These are phyloP conservation scores for Aphelenchoides fujianensis DNA, from an alignment of 1,140 invertebrate genomes.

Conservation along the genomic window DNA sequence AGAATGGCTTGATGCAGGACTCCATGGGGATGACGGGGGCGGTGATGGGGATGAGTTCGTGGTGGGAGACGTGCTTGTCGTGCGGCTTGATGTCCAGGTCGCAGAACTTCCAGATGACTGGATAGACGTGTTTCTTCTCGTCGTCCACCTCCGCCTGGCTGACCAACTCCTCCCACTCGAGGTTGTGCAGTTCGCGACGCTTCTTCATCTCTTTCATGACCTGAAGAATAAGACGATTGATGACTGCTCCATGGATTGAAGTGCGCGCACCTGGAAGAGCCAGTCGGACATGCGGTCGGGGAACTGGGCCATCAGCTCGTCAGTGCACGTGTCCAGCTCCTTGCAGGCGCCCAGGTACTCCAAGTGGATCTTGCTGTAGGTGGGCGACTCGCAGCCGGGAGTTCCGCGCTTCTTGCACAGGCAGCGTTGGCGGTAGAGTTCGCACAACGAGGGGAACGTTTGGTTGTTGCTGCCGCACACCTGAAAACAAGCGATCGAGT, in stretches of 20 bases:
- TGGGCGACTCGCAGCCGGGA: slow-evolving; percentile 43
- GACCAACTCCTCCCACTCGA: slow-evolving; percentile 74
- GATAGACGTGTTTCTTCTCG: slow-evolving; percentile 70
- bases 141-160: slow-evolving; percentile 73
- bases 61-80: slow-evolving; percentile 74
- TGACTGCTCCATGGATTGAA: no score
- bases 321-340: slow-evolving; percentile 70
- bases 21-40: slow-evolving; percentile 87
- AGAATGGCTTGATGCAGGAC: slow-evolving; percentile 90
- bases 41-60: slow-evolving; percentile 88
- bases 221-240: no score
- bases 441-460: slow-evolving; percentile 86
- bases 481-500: no score
- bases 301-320: slow-evolving; percentile 74
- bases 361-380: slow-evolving; percentile 74
- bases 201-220: slow-evolving; percentile 76
- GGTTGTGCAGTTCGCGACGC: slow-evolving; percentile 77
- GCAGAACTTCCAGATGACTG: slow-evolving; percentile 93
- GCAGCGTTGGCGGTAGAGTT: slow-evolving; percentile 83
- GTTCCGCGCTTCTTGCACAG: slow-evolving; percentile 73
- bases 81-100: slow-evolving; percentile 82
- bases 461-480: slow-evolving; percentile 90
- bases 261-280: slow-evolving; percentile 93
- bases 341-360: slow-evolving; percentile 75
- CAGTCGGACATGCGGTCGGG: slow-evolving; percentile 84